Evolutionary conservation across 2,113 vertebrate species (phyloP), one percentile per base, ranked within the genome.

Genomic region (Hirundichthys speculiger): DNA sequence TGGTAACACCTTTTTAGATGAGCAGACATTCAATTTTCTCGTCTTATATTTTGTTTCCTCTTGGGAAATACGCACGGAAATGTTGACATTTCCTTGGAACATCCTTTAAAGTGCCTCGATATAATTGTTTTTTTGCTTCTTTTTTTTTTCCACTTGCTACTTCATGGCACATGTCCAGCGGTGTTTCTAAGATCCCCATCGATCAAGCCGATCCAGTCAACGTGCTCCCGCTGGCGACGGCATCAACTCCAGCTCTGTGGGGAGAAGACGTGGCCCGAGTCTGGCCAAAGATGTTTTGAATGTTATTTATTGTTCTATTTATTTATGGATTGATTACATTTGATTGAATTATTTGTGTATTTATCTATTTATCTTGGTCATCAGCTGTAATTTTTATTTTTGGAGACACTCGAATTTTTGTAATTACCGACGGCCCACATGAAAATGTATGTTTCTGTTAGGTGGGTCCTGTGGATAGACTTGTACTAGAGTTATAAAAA

Each of bases 31-130:
- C 60, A 18, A 47, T 87, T 77, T 70, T 87, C 67, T 50, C 30
- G 62, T 86, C 82, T 81, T 80, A 69, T 34, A 46, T 61, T 69
- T 58, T 54, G 72, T 84, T 86, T 77, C 64, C 77, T 71, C 47
- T 73, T 66, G 42, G 68, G 69, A 81, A 70, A 77, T 20, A 82
- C 54, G 18, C 72, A 66, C 13, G 74, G 86, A 84, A 80, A 88
- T 89, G 89, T 73, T 83, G 68, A 69, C 49, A 76, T 89, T 91
- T 89, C 88, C 88, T n/a, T 71, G 61, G 24, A 79, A 86, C 86
- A 90, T 92, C 86, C 83, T 89, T 89, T 89, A 89, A 93, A 93
- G 91, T 93, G 91, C 91, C 92, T 93, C 88, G 77, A 90, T 89
- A 84, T 83, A 82, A 83, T 89, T 88, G 74, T 83, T 90, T 70